Evolutionary conservation across 92 coral and sea anemone species (phyloP).

Genomic region (Porites rus): DNA sequence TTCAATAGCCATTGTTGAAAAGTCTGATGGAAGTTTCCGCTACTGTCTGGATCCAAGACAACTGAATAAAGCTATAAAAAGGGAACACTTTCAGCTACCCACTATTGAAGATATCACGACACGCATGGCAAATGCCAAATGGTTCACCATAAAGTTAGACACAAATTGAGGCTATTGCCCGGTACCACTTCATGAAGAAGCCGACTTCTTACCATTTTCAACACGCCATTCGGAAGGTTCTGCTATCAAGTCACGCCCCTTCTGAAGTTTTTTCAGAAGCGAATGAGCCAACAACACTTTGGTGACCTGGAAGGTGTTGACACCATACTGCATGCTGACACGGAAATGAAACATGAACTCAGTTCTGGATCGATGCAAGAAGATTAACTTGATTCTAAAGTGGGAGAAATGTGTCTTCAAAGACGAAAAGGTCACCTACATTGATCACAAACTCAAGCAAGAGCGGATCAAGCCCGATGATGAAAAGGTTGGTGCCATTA

Average conservation of each 20-base stretch:
- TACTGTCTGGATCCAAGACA: conserved; percentile 48
- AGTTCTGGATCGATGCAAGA: neutral
- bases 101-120: too few relatives aligned
- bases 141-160: neutral
- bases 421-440: conserved; percentile 50
- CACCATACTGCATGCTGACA: too few relatives aligned
- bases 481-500: neutral
- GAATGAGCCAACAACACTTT: conserved; percentile 45
- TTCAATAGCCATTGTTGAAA: conserved; percentile 42
- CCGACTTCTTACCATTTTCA: too few relatives aligned
- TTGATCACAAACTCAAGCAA: conserved; percentile 47
- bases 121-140: too few relatives aligned
- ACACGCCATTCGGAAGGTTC: too few relatives aligned
- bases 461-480: neutral
- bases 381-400: conserved; percentile 21
- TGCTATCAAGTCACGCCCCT: neutral
- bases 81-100: too few relatives aligned
- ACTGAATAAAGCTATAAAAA: neutral
- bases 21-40: conserved; percentile 39
- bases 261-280: conserved; percentile 44
- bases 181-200: conserved; percentile 1
- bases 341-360: conserved; percentile 1
- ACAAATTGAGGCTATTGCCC: neutral
- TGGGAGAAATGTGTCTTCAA: conserved; percentile 45
- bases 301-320: too few relatives aligned